Conservation (phyloP, 2,113 vertebrate genomes). For the Pipa parva region DNA sequence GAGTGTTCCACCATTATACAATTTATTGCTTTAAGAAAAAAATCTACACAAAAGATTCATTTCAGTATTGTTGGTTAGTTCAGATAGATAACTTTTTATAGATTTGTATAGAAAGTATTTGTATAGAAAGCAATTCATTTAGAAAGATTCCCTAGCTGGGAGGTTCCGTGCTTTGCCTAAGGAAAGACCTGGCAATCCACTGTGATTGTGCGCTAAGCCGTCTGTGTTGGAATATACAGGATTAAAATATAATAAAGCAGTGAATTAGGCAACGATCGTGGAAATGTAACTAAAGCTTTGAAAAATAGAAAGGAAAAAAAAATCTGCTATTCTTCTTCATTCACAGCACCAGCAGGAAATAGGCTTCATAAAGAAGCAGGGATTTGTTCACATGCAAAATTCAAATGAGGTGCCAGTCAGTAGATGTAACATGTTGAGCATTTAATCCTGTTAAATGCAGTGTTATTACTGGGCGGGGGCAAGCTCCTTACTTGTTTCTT, state of each 20-base stretch:
- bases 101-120: too few species aligned
- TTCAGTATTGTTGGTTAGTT: too few species aligned
- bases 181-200: neutral
- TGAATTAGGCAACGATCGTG: neutral
- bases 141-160: too few species aligned
- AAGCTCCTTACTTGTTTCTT: neutral
- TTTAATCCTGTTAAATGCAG: constrained; percentile 13
- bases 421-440: constrained; percentile 2
- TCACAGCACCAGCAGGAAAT: neutral
- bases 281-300: neutral
- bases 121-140: too few species aligned
- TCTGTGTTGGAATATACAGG: neutral
- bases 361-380: neutral
- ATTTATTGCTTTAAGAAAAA: too few species aligned
- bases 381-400: constrained; percentile 10
- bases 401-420: constrained; percentile 14
- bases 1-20: too few species aligned
- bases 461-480: constrained; percentile 1
- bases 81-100: too few species aligned
- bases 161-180: neutral
- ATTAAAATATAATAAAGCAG: neutral
- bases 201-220: neutral
- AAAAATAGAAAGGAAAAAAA: too few species aligned
- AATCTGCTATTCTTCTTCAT: constrained; percentile 2
- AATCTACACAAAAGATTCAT: too few species aligned